Evolutionary conservation across 2,113 vertebrate genomes (phyloP), one percentile per base, ranked within the genome.

Genomic region (Puntigrus tetrazona): DNA sequence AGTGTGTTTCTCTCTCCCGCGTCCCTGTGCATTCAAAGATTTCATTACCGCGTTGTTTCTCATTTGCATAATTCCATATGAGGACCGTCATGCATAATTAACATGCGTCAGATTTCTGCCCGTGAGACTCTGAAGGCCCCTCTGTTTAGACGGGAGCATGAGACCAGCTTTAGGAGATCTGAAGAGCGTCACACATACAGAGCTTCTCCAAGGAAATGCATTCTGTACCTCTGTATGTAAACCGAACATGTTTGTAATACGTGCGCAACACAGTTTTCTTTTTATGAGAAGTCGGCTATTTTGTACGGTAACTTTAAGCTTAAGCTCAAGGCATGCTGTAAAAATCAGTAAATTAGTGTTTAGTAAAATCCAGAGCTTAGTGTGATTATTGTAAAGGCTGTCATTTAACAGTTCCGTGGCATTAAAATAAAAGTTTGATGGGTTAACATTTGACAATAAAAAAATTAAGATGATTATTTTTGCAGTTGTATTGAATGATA

Each of bases 51-150:
- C 2, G 1, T 74, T 63, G 29, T 13, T 16, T 8, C 1, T 20
- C 29, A 85, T 79, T 79, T 79, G 76, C 83, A 79, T 84, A 79
- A 43, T 79, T 79, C 65, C 43, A 79, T 79, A 59, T 79, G 65
- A 72, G 31, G 75, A 78, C 78, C 31, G 29, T 50, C 75, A 78
- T 78, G 47, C 83, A 78, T 84, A 78, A 84, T 84, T 69, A 84
- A 84, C 29, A n/a, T 9, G 34, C 27, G 3, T 31, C 41, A 29
- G 45, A 34, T 78, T 45, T 36, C 6, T 8, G n/a, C 59, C 83
- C 27, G 1, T 3, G 20, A 14, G 76, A 67, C 14, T 50, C 9
- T 50, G 34, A 78, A 43, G 43, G 69, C 43, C 27, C 45, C n/a
- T 38, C 38, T 70, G 45, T 78, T 84, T 43, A 72, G 55, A 57